Percentiles rank a stretch among this genome's conserved stretches.
These are phyloP conservation scores for Serripes groenlandicus DNA, from an alignment of 2,888 invertebrate species.

Conservation along the genomic window DNA sequence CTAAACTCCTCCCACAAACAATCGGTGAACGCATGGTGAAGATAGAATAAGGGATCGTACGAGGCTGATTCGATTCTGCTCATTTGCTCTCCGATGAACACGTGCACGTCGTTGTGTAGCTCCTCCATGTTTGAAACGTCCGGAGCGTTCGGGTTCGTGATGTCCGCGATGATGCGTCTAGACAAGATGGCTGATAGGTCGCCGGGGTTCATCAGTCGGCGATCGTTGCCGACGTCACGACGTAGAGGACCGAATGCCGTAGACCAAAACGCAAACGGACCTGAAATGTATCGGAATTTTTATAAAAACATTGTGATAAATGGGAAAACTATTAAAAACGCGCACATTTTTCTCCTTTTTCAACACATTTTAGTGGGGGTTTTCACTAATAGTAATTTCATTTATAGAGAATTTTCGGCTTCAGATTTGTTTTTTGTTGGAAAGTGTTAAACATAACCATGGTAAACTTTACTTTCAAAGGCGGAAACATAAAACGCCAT, in stretches of 20 bases:
- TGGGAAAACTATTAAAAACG: too few relatives aligned
- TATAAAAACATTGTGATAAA: too few relatives aligned
- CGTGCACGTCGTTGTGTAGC: conserved; percentile 77
- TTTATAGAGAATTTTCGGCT: too few relatives aligned
- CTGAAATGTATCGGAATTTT: too few relatives aligned
- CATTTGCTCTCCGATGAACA: conserved; percentile 79
- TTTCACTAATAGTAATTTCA: too few relatives aligned
- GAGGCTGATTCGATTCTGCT: conserved; percentile 76
- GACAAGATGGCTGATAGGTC: conserved; percentile 66
- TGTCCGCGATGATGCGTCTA: conserved; percentile 68
- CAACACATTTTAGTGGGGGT: too few relatives aligned
- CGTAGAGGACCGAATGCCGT: conserved; percentile 75
- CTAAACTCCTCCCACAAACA: conserved; percentile 80
- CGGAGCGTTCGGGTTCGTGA: conserved; percentile 70
- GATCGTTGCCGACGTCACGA: conserved; percentile 70
- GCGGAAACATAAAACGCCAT: too few relatives aligned
- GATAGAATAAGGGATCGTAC: conserved; percentile 78
- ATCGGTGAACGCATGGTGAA: conserved; percentile 79
- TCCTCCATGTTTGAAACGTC: conserved; percentile 76
- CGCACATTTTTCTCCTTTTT: too few relatives aligned
- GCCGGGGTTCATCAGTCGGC: conserved; percentile 67
- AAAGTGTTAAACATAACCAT: too few relatives aligned
- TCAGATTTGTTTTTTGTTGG: too few relatives aligned
- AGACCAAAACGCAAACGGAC: conserved; percentile 79
- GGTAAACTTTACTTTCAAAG: too few relatives aligned